phyloP scores from a whole-genome alignment of 2,888 invertebrate genomes.

The Macaria liturata region DNA sequence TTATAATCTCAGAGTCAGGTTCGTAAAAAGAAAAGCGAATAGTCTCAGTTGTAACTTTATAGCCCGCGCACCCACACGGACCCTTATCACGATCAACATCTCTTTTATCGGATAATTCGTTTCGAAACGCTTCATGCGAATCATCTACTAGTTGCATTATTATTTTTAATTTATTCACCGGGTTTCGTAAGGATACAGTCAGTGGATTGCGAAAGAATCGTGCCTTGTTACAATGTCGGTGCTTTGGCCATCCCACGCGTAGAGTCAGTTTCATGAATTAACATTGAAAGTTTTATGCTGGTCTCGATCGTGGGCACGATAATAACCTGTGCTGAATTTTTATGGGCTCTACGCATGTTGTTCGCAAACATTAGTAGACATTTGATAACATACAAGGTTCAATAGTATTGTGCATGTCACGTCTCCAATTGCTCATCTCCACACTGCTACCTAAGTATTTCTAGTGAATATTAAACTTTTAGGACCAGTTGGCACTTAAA shows the following conservation, averaged over 20 bases:
- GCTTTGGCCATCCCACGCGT: constrained; percentile 48
- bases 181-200: constrained; percentile 44
- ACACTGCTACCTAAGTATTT: background rate
- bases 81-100: constrained; percentile 49
- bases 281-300: constrained; percentile 37
- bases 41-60: constrained; percentile 42
- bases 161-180: constrained; percentile 47
- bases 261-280: constrained; percentile 41
- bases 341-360: constrained; percentile 10
- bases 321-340: constrained; percentile 21
- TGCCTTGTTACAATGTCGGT: constrained; percentile 49
- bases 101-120: constrained; percentile 50
- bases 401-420: background rate
- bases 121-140: constrained; percentile 49
- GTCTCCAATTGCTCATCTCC: background rate
- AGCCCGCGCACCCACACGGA: constrained; percentile 48
- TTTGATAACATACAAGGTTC: background rate
- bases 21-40: constrained; percentile 49
- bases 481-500: constrained; percentile 11
- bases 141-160: constrained; percentile 43
- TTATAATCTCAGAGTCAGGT: constrained; percentile 35
- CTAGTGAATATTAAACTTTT: constrained; percentile 3
- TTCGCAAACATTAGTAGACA: background rate
- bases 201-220: constrained; percentile 43
- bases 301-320: constrained; percentile 20